Conservation (phyloP, 2,888 invertebrate genomes). For the Beris chalybata region DNA sequence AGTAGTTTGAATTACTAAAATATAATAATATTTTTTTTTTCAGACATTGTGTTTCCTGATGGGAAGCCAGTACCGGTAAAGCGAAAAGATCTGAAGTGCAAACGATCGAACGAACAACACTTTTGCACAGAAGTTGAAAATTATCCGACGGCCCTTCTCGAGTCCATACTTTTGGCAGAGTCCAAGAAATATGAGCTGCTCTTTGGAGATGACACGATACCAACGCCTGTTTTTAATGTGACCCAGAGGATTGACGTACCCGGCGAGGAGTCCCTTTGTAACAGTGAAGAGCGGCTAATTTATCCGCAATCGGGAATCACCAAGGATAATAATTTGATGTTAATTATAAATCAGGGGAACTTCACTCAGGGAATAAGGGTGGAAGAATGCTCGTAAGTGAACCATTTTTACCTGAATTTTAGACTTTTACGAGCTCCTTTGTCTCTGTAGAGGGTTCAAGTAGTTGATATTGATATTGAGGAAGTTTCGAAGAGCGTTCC, state of each 20-base stretch:
- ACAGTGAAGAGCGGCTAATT: slow-evolving; percentile 55
- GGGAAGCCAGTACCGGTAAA: slow-evolving; percentile 31
- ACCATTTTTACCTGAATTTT: neutral
- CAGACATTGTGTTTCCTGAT: slow-evolving; percentile 42
- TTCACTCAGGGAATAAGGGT: slow-evolving; percentile 72
- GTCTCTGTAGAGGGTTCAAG: no score
- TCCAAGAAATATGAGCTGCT: slow-evolving; percentile 46
- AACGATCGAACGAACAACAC: slow-evolving; percentile 45
- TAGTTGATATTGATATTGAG: no score
- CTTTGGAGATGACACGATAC: slow-evolving; percentile 50
- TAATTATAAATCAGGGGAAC: slow-evolving; percentile 67
- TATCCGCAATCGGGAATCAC: slow-evolving; percentile 66
- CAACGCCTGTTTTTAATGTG: slow-evolving; percentile 56
- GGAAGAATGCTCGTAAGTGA: slow-evolving; percentile 72
- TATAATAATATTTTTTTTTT: neutral
- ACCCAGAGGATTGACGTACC: slow-evolving; percentile 57
- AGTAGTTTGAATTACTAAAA: neutral
- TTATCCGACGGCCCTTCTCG: slow-evolving; percentile 56
- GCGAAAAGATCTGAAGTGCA: slow-evolving; percentile 35
- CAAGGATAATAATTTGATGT: slow-evolving; percentile 66
- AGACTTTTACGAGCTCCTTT: no score
- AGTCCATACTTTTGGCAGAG: slow-evolving; percentile 44
- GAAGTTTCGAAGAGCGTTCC: no score
- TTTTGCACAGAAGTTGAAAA: slow-evolving; percentile 57
- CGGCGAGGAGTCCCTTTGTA: slow-evolving; percentile 57